A percentile compares a stretch with the other conserved stretches of the same genome.
These are phyloP conservation scores for Peromyscus polionotus DNA, from an alignment of 2,113 vertebrate species.

Conservation along the genomic window DNA sequence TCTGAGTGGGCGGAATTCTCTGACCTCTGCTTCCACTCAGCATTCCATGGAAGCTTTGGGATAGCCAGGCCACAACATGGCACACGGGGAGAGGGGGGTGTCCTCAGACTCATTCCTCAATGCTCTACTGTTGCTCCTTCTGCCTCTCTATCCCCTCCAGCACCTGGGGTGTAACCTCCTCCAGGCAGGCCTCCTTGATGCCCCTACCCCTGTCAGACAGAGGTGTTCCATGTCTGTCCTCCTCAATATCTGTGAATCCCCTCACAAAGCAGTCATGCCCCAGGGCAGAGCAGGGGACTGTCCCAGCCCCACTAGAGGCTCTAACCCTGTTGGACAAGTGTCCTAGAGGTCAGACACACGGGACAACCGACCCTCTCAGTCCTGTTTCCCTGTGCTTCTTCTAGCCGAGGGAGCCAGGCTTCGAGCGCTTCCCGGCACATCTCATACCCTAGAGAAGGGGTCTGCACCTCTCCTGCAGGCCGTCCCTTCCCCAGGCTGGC, in stretches of 20 bases:
- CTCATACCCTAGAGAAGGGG: not conserved
- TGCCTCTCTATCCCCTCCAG: not conserved
- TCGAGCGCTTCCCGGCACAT: not conserved
- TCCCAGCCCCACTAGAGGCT: not conserved
- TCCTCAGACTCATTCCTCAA: not conserved
- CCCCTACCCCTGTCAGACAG: not conserved
- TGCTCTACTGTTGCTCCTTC: rapidly evolving
- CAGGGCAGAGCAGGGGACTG: not conserved
- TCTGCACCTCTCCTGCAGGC: rapidly evolving
- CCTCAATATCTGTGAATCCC: not conserved
- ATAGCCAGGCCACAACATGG: rapidly evolving
- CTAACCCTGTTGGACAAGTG: rapidly evolving
- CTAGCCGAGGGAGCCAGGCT: not conserved
- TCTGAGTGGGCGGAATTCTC: not conserved
- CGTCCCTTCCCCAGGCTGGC: rapidly evolving
- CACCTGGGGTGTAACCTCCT: not conserved
- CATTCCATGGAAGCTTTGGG: not conserved
- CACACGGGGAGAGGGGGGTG: rapidly evolving
- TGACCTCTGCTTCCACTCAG: not conserved
- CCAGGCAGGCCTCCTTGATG: not conserved
- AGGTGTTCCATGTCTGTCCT: not conserved
- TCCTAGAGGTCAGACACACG: not conserved
- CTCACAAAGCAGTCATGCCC: rapidly evolving
- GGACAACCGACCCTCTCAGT: not conserved
- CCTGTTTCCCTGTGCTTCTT: not conserved